Base-by-base conservation (phyloP, 2,113 vertebrate species). In the Eurypyga helias region DNA sequence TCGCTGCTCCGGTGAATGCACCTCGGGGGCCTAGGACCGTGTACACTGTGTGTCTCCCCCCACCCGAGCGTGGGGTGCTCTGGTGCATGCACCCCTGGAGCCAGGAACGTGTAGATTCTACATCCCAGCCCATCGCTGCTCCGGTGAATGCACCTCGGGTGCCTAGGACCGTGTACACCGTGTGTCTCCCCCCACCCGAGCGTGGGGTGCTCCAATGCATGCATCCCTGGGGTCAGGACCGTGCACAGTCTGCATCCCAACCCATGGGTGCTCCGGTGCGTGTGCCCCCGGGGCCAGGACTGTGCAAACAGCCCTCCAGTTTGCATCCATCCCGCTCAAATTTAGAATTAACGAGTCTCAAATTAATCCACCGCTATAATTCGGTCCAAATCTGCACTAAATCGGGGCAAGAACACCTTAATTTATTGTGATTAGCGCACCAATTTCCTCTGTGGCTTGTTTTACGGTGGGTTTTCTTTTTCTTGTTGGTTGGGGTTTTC, bases 141-240 rank as follows among this genome's bases (percentile, higher is more conserved):
- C 70, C 9, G 4, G 72, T 46, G 13, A 9, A 0, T 17, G 17
- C 10, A 2, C 13, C 26, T 7, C 36, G 5, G 7, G 72, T 18
- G 3, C 28, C 16, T 52, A 28, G 25, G 3, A 28, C 51, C 15
- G 10, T 31, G 52, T 29, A 18, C 51, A 16, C 33, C 13, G 9
- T 11, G 17, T 17, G 26, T 8, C 21, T 10, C 46, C 25, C n/a
- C 20, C 9, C 13, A 8, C 25, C 41, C 6, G 24, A 52, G 8
- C 25, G 28, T 15, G 51, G 51, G 34, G 34, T 71, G 69, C 69
- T 17, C 70, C 9, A 3, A 54, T 46, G 13, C 12, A 0, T 17
- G 17, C 10, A 2, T 10, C 26, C 9, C 36, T 5, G 7, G 72
- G 23, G 3, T 5, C 3, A 8, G 70, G 3, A 34, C 33, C 9